phyloP scores from a whole-genome alignment of 2,797 vertebrate genomes.

The Buphagus erythrorhynchus region DNA sequence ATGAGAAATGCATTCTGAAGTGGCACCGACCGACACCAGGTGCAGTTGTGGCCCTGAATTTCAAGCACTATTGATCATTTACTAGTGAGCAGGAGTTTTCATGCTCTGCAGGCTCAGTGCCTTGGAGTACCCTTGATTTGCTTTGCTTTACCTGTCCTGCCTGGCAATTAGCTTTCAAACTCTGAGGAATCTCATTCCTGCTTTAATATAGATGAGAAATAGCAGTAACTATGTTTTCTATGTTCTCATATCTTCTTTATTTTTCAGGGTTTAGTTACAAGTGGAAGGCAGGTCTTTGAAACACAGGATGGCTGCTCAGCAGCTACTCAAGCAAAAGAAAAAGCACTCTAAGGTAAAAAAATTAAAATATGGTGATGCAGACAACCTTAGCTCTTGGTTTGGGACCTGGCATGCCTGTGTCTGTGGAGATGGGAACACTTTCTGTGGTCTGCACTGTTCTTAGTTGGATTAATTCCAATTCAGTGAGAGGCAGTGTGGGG shows the following conservation, averaged over 20 bases:
- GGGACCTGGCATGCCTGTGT: background rate
- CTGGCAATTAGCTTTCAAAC: background rate
- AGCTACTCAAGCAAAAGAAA: constrained; percentile 38
- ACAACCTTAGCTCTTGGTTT: background rate
- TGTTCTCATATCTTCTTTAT: background rate
- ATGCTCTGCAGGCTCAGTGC: background rate
- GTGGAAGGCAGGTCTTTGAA: background rate
- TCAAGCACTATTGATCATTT: background rate
- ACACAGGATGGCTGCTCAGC: constrained; percentile 62
- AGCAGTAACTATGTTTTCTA: background rate
- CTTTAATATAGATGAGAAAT: background rate
- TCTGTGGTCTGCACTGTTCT: background rate
- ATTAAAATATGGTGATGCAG: background rate
- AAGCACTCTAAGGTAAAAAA: constrained; percentile 63
- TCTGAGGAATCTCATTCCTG: background rate
- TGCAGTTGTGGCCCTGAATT: constrained; percentile 14
- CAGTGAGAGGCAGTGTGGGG: background rate
- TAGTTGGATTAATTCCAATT: background rate
- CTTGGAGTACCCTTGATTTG: background rate
- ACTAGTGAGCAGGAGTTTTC: background rate
- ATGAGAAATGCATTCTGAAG: constrained; percentile 15
- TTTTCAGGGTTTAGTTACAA: constrained; percentile 21
- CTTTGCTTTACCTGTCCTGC: background rate
- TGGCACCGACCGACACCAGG: background rate
- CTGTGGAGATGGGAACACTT: background rate